Evolutionary conservation across 2,888 invertebrate genomes (phyloP).

Genomic region (Geotrupes spiniger): DNA sequence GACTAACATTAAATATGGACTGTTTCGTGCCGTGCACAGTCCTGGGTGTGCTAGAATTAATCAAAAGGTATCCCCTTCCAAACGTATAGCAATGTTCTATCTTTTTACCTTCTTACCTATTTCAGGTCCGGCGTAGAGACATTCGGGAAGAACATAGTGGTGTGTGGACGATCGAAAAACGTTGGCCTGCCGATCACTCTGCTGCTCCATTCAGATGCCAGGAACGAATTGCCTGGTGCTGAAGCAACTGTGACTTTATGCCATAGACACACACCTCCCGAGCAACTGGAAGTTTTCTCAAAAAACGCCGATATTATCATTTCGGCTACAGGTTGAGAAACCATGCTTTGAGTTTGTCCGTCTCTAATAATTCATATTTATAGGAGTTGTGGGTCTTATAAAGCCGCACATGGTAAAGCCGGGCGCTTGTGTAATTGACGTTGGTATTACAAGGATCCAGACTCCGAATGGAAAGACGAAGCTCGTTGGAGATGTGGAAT

Average conservation of each 20-base stretch:
- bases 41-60: slow-evolving; percentile 68
- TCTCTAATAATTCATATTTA: slow-evolving; percentile 33
- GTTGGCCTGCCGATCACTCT: slow-evolving; percentile 89
- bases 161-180: slow-evolving; percentile 88
- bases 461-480: slow-evolving; percentile 65
- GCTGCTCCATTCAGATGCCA: slow-evolving; percentile 75
- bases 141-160: slow-evolving; percentile 82
- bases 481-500: slow-evolving; percentile 88
- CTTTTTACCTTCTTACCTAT: too few species aligned
- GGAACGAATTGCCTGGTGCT: slow-evolving; percentile 67
- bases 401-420: slow-evolving; percentile 84
- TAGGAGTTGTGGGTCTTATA: slow-evolving; percentile 72
- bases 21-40: slow-evolving; percentile 79
- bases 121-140: slow-evolving; percentile 67
- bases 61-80: slow-evolving; percentile 56
- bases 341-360: background rate
- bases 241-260: slow-evolving; percentile 90
- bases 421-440: slow-evolving; percentile 85
- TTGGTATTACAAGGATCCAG: slow-evolving; percentile 75
- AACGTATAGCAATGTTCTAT: too few species aligned
- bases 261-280: slow-evolving; percentile 80
- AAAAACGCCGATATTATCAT: slow-evolving; percentile 76
- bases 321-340: slow-evolving; percentile 64
- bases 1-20: slow-evolving; percentile 69
- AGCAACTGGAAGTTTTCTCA: slow-evolving; percentile 68